phyloP scores from a whole-genome alignment of 1,140 invertebrate species.

The Drosophila nikananu region DNA sequence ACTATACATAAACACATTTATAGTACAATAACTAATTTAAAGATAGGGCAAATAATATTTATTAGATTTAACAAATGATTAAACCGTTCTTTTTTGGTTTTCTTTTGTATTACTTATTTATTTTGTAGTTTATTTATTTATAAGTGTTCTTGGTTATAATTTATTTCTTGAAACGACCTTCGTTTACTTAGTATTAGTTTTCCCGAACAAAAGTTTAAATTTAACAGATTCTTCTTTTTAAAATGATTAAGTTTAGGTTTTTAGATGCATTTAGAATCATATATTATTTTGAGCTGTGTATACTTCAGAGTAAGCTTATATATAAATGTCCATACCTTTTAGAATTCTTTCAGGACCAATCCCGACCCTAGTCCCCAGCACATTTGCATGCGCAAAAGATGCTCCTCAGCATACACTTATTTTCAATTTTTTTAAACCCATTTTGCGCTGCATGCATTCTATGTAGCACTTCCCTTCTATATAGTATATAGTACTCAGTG shows the following conservation, averaged over 20 bases:
- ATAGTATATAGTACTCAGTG: slow-evolving; percentile 9
- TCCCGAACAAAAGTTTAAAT: not conserved
- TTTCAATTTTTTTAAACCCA: slow-evolving; percentile 61
- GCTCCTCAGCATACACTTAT: slow-evolving; percentile 63
- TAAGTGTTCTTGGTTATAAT: not conserved
- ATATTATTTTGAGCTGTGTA: not conserved
- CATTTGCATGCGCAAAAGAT: slow-evolving; percentile 72
- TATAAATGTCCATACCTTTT: slow-evolving; percentile 56
- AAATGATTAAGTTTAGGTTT: not conserved
- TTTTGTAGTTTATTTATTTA: too few relatives aligned
- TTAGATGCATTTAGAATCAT: not conserved
- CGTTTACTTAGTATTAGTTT: not conserved
- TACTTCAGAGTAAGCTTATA: slow-evolving; percentile 3
- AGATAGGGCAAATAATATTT: too few relatives aligned
- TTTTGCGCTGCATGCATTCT: slow-evolving; percentile 58
- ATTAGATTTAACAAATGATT: too few relatives aligned
- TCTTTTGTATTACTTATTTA: too few relatives aligned
- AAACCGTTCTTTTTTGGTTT: too few relatives aligned
- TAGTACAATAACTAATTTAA: too few relatives aligned
- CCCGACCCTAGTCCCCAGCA: slow-evolving; percentile 15
- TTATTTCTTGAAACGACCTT: too few relatives aligned
- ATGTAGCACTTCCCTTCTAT: slow-evolving; percentile 7
- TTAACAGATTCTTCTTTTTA: not conserved
- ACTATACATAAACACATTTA: too few relatives aligned
- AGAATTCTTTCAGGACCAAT: slow-evolving; percentile 50